A percentile compares a stretch with the other conserved stretches of the same genome.
These are phyloP conservation scores for Gymnocephalus cernua DNA, from an alignment of 2,113 vertebrate species.

Conservation along the genomic window DNA sequence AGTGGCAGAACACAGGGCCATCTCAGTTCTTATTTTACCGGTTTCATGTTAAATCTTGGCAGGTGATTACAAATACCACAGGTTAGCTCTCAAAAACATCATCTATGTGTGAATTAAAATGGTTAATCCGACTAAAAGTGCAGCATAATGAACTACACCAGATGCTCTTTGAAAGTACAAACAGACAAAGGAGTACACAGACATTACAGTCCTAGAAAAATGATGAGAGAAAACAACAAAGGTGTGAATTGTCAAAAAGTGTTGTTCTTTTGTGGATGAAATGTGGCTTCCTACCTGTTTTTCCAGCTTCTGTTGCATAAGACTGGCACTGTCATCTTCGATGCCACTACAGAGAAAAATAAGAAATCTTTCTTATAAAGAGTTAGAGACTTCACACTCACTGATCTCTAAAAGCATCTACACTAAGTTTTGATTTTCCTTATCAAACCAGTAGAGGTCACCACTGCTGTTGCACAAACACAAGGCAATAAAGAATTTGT, in stretches of 20 bases:
- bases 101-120: neutral
- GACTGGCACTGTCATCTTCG: conserved; percentile 88
- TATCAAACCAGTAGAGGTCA: conserved; percentile 49
- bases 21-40: neutral
- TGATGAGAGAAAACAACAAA: neutral
- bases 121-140: neutral
- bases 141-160: neutral
- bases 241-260: neutral
- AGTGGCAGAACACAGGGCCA: conserved; percentile 1
- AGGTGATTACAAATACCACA: neutral
- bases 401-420: neutral
- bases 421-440: neutral
- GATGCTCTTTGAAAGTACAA: neutral
- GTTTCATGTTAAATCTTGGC: neutral
- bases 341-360: conserved; percentile 81
- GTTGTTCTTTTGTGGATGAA: neutral
- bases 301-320: conserved; percentile 93
- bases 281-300: conserved; percentile 88
- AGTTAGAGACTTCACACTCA: neutral
- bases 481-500: neutral
- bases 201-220: neutral
- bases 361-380: conserved; percentile 5
- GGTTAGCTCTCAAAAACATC: neutral
- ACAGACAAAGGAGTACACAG: neutral
- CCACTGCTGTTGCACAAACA: neutral